Evolutionary conservation across 37 sponge, comb jelly and placozoan species (phyloP).

Genomic region (Mnemiopsis leidyi): DNA sequence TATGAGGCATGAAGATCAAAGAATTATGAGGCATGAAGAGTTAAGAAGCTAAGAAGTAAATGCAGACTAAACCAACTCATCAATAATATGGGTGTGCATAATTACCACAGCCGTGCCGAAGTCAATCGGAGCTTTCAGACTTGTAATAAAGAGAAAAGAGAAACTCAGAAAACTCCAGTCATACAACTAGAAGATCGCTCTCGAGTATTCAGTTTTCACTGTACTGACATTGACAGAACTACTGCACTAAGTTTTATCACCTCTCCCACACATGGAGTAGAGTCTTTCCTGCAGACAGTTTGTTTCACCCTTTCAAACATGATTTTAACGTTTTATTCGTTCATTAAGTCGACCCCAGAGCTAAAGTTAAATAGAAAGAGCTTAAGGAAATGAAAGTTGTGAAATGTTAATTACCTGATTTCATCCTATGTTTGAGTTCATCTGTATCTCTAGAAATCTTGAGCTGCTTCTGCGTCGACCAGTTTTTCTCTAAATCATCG

Average conservation of each 20-base stretch:
- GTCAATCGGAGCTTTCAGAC: no score
- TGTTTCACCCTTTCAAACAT: neutral
- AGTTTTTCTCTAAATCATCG: neutral
- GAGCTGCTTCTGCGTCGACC: neutral
- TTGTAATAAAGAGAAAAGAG: no score
- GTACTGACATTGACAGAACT: neutral
- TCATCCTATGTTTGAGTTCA: constrained; percentile 24
- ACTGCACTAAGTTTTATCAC: neutral
- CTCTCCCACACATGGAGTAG: neutral
- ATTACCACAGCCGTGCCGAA: no score
- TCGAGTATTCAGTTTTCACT: neutral
- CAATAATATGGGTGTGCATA: no score
- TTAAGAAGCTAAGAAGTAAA: no score
- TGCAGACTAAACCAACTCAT: no score
- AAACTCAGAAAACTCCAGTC: no score
- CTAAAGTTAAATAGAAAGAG: no score
- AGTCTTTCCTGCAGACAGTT: neutral
- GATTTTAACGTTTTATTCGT: neutral
- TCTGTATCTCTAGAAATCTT: constrained; percentile 20
- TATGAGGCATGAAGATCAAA: no score
- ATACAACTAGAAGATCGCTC: neutral
- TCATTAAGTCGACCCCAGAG: no score
- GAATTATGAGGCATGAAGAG: no score
- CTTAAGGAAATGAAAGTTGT: neutral
- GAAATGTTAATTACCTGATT: constrained; percentile 13